phyloP scores from a whole-genome alignment of 2,797 vertebrate genomes.

The Enteromius afrohamiltoni region DNA sequence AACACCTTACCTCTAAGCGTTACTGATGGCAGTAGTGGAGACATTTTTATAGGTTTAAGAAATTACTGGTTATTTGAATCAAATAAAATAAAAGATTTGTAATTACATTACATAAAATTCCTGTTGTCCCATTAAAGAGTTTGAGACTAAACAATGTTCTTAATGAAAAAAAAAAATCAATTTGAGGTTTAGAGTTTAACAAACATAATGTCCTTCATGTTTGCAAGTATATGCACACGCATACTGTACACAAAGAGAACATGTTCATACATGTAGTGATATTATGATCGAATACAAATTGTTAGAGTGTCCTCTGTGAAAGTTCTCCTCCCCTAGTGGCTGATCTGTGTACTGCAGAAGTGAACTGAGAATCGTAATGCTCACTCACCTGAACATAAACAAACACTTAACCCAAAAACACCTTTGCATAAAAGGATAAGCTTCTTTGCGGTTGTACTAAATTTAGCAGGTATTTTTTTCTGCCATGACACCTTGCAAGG shows the following conservation, averaged over 20 bases:
- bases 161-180: background rate
- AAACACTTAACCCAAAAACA: constrained; percentile 19
- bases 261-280: background rate
- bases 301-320: background rate
- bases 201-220: background rate
- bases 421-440: constrained; percentile 24
- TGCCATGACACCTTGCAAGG: background rate
- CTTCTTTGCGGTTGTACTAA: constrained; percentile 24
- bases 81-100: background rate
- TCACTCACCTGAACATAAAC: constrained; percentile 22
- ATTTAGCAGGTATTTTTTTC: constrained; percentile 14
- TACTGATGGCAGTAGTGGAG: background rate
- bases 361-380: background rate
- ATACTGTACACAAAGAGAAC: background rate
- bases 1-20: background rate
- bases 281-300: background rate
- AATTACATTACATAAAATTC: background rate
- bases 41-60: background rate
- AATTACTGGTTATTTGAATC: too few species aligned
- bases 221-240: background rate
- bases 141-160: background rate
- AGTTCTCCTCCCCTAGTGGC: background rate
- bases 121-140: background rate
- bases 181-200: background rate
- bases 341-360: background rate